Evolutionary conservation across 2,797 vertebrate genomes (phyloP), one percentile per base, ranked within the genome.

Genomic region (Pantherophis alleghaniensis): DNA sequence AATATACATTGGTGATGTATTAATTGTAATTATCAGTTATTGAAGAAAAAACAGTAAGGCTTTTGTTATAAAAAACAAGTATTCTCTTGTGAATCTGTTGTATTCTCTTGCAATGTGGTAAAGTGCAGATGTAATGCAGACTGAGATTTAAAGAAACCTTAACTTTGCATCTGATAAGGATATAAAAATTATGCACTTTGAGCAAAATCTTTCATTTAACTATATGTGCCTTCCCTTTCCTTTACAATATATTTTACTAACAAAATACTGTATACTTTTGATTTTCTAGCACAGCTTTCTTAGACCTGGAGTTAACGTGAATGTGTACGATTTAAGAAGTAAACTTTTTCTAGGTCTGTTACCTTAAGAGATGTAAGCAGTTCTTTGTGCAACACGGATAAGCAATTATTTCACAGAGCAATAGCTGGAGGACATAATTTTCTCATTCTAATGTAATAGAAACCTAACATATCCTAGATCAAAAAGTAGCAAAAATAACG

Each of bases 71-170:
- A 10, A 86, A 88, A 88, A 47, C 24, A 90, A 90, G 42, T 91
- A 28, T 5, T 92, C 37, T 24, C 7, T 87, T 86, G 42, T 88
- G 11, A 86, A 91, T 16, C 60, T 91, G 1, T 26, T 90, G 37
- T 4, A 92, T 88, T 26, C 20, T 83, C 74, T 83, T 86, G 42
- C 61, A 53, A 1, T 91, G 37, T 61, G 63, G 91, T 57, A 87
- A 79, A 87, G 59, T 94, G 9, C 57, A 92, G 6, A 3, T 95
- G 0, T 89, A 47, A 91, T 92, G 28, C 12, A 91, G 86, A 51
- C 92, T 94, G 56, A 60, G 6, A 14, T 93, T 94, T 0, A 0
- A 56, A 12, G n/a, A 69, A 79, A 87, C 56, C 74, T 47, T 83
- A 83, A 83, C 2, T 1, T 9, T 89, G 56, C 93, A 56, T 90